Evolutionary conservation across 1,140 invertebrate species (phyloP).

Genomic region (Hyphantria cunea): DNA sequence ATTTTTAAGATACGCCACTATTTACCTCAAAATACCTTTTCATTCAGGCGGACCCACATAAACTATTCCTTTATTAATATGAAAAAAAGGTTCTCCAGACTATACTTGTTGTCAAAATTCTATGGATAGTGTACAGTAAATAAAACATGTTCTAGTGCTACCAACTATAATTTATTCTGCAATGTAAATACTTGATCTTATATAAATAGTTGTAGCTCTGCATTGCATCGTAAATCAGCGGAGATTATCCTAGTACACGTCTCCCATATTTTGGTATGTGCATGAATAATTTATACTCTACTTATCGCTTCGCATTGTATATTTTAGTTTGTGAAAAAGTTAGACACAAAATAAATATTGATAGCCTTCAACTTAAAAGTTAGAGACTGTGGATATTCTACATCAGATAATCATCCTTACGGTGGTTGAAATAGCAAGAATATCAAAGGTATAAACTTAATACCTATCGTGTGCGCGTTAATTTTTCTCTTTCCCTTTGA

Average conservation of each 20-base stretch:
- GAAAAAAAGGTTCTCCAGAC: too few relatives aligned
- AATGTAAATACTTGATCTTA: conserved; percentile 58
- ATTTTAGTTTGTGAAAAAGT: conserved; percentile 17
- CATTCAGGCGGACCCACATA: too few relatives aligned
- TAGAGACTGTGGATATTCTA: too few relatives aligned
- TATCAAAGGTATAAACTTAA: too few relatives aligned
- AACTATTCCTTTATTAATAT: neutral
- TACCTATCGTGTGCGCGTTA: too few relatives aligned
- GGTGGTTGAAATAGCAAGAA: too few relatives aligned
- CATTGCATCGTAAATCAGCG: conserved; percentile 68
- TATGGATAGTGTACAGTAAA: too few relatives aligned
- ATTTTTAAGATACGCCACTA: too few relatives aligned
- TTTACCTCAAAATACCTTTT: too few relatives aligned
- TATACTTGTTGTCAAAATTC: neutral
- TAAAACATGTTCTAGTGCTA: neutral
- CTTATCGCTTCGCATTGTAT: conserved; percentile 36
- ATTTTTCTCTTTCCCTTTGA: too few relatives aligned
- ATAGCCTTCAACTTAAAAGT: too few relatives aligned
- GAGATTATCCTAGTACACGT: conserved; percentile 71
- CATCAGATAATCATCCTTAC: too few relatives aligned
- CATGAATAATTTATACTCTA: conserved; percentile 69
- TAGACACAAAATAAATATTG: neutral
- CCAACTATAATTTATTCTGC: neutral
- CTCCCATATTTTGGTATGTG: conserved; percentile 55
- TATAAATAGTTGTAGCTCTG: neutral